These are phyloP conservation scores for Neotoxoptera formosana DNA, from an alignment of 1,140 invertebrate species.

Conservation along the genomic window DNA sequence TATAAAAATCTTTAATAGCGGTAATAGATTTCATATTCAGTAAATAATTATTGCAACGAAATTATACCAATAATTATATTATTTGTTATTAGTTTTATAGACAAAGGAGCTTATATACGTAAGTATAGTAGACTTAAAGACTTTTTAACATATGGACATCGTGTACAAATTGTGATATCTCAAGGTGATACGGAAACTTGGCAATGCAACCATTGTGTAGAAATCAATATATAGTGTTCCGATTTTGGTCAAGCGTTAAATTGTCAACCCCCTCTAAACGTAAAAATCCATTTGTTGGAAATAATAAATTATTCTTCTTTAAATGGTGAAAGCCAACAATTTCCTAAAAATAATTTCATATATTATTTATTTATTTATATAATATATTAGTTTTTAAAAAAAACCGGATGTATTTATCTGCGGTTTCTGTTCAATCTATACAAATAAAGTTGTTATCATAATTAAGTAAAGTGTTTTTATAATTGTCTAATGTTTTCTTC, in stretches of 20 bases:
- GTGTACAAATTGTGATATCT: constrained; percentile 27
- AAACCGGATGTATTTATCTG: neutral
- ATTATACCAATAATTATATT: neutral
- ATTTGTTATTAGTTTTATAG: neutral
- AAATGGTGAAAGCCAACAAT: neutral
- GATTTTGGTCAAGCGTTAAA: constrained; percentile 51
- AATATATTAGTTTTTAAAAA: neutral
- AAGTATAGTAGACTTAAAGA: neutral
- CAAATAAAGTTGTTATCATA: neutral
- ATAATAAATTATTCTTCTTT: neutral
- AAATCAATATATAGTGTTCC: constrained; percentile 45
- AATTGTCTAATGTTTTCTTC: no score
- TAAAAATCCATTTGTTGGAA: constrained; percentile 19
- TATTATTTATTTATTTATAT: neutral
- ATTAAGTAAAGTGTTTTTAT: neutral
- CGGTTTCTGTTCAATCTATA: neutral
- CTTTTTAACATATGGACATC: neutral
- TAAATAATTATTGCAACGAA: neutral
- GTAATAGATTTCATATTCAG: neutral
- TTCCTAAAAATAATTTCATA: neutral
- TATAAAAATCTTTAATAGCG: neutral
- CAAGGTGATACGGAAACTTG: constrained; percentile 38
- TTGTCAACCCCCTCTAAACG: constrained; percentile 1
- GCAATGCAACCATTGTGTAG: constrained; percentile 37
- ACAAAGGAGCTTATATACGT: neutral